phyloP scores from a whole-genome alignment of 2,888 invertebrate genomes.

The Pemphredon lugubris region DNA sequence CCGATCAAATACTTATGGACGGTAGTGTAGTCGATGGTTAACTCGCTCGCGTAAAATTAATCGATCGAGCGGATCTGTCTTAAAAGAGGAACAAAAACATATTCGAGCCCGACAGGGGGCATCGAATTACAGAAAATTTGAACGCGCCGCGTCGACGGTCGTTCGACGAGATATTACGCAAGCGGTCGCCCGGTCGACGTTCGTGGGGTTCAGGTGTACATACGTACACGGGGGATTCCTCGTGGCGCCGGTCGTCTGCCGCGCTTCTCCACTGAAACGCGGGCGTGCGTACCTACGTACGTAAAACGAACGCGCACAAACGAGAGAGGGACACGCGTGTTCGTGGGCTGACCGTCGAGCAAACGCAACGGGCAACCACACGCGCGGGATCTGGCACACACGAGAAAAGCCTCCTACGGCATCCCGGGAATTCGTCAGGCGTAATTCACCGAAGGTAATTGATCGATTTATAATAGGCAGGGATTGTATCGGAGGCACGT shows the following conservation, averaged over 20 bases:
- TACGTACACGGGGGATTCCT: slow-evolving; percentile 72
- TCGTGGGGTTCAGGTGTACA: slow-evolving; percentile 52
- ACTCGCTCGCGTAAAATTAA: too few species aligned
- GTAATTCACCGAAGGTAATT: slow-evolving; percentile 38
- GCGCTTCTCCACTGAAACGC: slow-evolving; percentile 33
- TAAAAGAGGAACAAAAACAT: too few species aligned
- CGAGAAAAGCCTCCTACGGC: slow-evolving; percentile 46
- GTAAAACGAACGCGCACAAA: too few species aligned
- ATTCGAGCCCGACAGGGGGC: too few species aligned
- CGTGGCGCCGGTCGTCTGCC: slow-evolving; percentile 75
- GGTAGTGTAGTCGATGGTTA: too few species aligned
- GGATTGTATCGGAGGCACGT: slow-evolving; percentile 13
- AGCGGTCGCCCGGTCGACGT: slow-evolving; percentile 56
- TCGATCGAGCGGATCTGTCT: too few species aligned
- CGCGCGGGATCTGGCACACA: slow-evolving; percentile 45
- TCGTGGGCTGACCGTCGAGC: not conserved
- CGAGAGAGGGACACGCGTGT: not conserved
- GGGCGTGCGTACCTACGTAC: too few species aligned
- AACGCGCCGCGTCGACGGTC: slow-evolving; percentile 50
- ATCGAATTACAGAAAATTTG: slow-evolving; percentile 51
- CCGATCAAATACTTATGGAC: too few species aligned
- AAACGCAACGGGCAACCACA: slow-evolving; percentile 17
- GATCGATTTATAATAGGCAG: slow-evolving; percentile 34
- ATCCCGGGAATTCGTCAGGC: slow-evolving; percentile 50
- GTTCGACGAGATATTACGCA: slow-evolving; percentile 66